Evolutionary conservation across 2,797 vertebrate genomes (phyloP).

Genomic region (Anguilla anguilla): DNA sequence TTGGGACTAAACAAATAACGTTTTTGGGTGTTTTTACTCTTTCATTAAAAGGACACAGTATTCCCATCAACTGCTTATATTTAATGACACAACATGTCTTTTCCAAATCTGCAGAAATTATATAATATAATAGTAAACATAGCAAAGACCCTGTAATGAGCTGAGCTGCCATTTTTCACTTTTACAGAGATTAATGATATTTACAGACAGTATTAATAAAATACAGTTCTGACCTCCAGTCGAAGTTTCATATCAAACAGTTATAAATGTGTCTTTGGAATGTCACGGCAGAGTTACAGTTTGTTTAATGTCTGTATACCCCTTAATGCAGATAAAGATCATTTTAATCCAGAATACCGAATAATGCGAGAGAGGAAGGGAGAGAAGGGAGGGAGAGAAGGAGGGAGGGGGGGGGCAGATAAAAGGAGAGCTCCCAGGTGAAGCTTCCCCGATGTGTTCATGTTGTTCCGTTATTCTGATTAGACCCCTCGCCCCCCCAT

Average conservation of each 20-base stretch:
- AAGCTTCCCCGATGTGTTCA: not conserved
- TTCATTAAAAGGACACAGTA: not conserved
- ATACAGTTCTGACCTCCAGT: not conserved
- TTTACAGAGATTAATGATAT: not conserved
- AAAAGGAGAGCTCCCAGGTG: constrained; percentile 9
- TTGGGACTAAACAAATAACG: not conserved
- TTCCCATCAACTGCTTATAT: not conserved
- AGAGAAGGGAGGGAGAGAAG: not conserved
- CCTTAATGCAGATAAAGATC: not conserved
- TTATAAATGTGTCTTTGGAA: not conserved
- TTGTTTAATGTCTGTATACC: not conserved
- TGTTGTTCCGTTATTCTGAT: constrained; percentile 30
- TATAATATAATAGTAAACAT: not conserved
- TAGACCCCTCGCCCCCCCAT: not conserved
- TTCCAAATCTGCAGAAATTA: not conserved
- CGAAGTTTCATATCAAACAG: not conserved
- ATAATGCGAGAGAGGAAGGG: not conserved
- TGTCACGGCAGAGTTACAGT: not conserved
- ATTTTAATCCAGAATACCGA: not conserved
- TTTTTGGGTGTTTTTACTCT: not conserved
- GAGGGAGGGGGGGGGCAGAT: not conserved
- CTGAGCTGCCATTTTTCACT: not conserved
- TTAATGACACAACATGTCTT: not conserved
- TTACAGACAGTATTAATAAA: not conserved
- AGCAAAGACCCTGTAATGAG: not conserved